A percentile compares a stretch with the other conserved stretches of the same genome.
phyloP scores from a whole-genome alignment of 2,113 vertebrate species.

The Holacanthus passer region DNA sequence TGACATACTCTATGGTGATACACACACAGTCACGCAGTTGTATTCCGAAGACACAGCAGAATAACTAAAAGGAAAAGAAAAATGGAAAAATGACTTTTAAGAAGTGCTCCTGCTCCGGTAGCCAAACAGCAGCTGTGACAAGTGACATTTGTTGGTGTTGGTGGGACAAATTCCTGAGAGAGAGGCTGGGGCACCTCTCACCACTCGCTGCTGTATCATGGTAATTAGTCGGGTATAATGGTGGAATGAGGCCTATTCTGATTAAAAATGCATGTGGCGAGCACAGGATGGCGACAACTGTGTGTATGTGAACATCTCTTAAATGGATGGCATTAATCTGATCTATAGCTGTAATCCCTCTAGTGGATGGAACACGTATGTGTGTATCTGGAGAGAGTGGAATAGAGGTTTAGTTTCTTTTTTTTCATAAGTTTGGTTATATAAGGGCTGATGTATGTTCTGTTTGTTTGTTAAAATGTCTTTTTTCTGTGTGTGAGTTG shows the following conservation, averaged over 20 bases:
- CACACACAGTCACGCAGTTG: not conserved
- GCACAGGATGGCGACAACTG: slow-evolving; percentile 30
- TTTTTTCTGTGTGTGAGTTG: not conserved
- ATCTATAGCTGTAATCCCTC: slow-evolving; percentile 63
- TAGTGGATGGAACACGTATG: not conserved
- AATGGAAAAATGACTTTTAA: not conserved
- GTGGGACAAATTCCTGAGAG: not conserved
- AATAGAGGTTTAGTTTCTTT: not conserved
- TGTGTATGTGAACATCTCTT: slow-evolving; percentile 64
- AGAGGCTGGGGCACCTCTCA: slow-evolving; percentile 7
- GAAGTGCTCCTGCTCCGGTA: slow-evolving; percentile 15
- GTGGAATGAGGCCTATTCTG: slow-evolving; percentile 59
- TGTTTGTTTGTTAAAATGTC: not conserved
- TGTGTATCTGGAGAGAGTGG: not conserved
- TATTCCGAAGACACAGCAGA: not conserved
- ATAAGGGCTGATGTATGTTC: not conserved
- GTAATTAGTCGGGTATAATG: slow-evolving; percentile 72
- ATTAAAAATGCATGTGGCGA: slow-evolving; percentile 78
- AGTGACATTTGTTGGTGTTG: not conserved
- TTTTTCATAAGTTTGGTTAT: not conserved
- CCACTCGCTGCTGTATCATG: slow-evolving; percentile 59
- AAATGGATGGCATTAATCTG: slow-evolving; percentile 77
- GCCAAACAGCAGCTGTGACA: slow-evolving; percentile 39
- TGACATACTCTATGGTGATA: too few species aligned
- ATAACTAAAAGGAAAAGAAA: not conserved